Base-by-base conservation (phyloP, 2,113 vertebrate genomes). In the Hymenochirus boettgeri region DNA sequence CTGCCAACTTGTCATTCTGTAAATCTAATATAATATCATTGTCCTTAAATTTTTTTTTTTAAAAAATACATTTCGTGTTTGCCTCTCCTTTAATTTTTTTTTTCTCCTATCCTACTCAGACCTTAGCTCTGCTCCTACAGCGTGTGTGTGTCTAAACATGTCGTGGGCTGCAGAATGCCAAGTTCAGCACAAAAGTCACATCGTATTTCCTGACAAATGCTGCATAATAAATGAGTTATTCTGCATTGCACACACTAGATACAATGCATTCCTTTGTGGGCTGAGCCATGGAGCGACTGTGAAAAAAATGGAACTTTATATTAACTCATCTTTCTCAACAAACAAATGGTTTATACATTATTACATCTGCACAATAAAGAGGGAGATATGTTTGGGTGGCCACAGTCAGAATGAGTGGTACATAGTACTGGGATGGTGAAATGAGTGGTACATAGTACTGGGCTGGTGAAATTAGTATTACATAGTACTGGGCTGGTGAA, bases 71-170 rank as follows among this genome's bases (percentile, higher is more conserved):
- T 35, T 35, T 35, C 1, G 33, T 35, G 1, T 35, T 35, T 3
- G 33, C 33, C 33, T 9, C 33, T 13, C 33, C 33, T 35, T 35
- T 7, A 12, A 35, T 12, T 35, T 7, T 7, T 11, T 35, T n/a
- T n/a, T 35, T 35, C 10, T 35, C 33, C 10, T 12, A 35, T 35
- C 33, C n/a, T n/a, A n/a, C n/a, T 1, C 33, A 35, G 33, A 35
- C 15, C n/a, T 42, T 13, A 42, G n/a, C 22, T 48, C 9, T 23
- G 46, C 46, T 48, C 19, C 8, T 75, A 46, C 73, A 74, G 70
- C n/a, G n/a, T 62, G 61, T 31, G 62, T 23, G 7, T 48, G 46
- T 11, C 19, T 22, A 1, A 23, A 22, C 46, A 22, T 12, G 13
- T 15, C 19, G 21, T 23, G 12, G 46, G 18, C 46, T 22, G 46